Conservation (phyloP, 2,797 vertebrate genomes). For the Thalassophryne amazonica region DNA sequence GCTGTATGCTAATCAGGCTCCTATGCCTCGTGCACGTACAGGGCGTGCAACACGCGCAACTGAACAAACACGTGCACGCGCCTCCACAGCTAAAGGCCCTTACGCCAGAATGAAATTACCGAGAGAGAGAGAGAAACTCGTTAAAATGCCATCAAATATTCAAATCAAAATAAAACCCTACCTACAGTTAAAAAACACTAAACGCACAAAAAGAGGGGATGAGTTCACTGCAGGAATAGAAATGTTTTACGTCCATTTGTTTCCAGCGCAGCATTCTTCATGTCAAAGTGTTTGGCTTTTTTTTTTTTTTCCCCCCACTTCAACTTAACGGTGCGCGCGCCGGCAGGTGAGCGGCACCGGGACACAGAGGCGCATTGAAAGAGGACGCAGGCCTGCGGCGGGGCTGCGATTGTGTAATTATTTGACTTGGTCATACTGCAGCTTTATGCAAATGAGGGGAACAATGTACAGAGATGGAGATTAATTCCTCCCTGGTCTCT, state of each 20-base stretch:
- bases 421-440: conserved; percentile 90
- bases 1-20: conserved; percentile 95
- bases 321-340: conserved; percentile 56
- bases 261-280: no score
- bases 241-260: no score
- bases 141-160: conserved; percentile 80
- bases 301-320: no score
- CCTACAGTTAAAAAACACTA: no score
- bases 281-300: background rate
- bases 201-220: no score
- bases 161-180: conserved; percentile 51
- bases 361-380: conserved; percentile 66
- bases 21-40: conserved; percentile 70
- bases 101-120: conserved; percentile 55
- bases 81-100: conserved; percentile 40
- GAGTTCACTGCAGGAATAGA: no score
- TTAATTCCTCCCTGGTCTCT: conserved; percentile 78
- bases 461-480: conserved; percentile 86
- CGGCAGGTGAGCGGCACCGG: conserved; percentile 63
- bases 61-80: conserved; percentile 86
- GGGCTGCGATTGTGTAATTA: conserved; percentile 84
- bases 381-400: conserved; percentile 70
- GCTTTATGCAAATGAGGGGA: conserved; percentile 92
- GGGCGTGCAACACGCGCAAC: conserved; percentile 87
- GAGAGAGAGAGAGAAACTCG: conserved; percentile 72